Conservation (phyloP, 2,113 vertebrate genomes). For the Coracopsis vasa region DNA sequence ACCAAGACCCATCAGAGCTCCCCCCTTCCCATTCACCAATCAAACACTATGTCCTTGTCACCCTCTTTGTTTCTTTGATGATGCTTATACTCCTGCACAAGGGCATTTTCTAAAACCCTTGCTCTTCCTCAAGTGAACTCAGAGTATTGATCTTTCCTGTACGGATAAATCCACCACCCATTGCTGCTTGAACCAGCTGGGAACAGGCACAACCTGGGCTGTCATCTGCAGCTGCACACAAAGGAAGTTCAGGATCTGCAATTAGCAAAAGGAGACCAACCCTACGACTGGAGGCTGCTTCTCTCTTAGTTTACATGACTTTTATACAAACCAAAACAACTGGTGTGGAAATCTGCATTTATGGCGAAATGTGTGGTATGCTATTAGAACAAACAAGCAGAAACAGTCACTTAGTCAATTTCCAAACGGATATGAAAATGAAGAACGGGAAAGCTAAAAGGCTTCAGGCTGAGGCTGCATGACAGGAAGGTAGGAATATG, state of each 20-base stretch:
- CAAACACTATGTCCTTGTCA: not conserved
- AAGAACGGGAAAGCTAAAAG: not conserved
- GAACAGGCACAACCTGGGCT: not conserved
- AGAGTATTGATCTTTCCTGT: accelerated
- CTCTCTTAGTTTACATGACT: not conserved
- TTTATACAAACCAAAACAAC: not conserved
- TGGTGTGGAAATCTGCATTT: not conserved
- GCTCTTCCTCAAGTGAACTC: not conserved
- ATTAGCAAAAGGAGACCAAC: not conserved
- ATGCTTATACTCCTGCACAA: not conserved
- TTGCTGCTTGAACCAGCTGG: not conserved
- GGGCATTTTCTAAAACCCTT: not conserved
- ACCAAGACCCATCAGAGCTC: not conserved
- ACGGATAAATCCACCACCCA: accelerated
- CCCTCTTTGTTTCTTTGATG: not conserved
- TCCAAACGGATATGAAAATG: not conserved
- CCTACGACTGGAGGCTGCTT: not conserved
- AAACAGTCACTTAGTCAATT: not conserved
- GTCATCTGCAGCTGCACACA: not conserved
- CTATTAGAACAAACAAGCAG: not conserved
- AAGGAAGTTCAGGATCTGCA: not conserved
- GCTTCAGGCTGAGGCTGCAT: not conserved
- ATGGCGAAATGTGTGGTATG: accelerated
- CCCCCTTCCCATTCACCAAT: accelerated
- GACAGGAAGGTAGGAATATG: not conserved